Conservation (phyloP, 2,797 vertebrate species). For the Scarus forsteni region DNA sequence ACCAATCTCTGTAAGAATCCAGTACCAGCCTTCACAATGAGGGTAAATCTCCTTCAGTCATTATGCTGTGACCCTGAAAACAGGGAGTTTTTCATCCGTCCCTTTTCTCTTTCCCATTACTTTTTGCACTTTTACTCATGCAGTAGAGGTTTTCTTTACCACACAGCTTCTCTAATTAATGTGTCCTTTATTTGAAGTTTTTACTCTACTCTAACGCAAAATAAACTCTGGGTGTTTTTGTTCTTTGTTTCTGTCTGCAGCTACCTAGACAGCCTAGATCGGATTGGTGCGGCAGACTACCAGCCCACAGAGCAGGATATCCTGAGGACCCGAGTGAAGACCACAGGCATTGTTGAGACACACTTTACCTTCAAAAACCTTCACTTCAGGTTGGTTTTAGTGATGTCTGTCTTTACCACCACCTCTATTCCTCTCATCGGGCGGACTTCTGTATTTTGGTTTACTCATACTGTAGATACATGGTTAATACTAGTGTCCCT, state of each 20-base stretch:
- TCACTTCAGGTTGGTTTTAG: conserved; percentile 89
- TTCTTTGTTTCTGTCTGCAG: conserved; percentile 68
- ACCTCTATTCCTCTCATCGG: not conserved
- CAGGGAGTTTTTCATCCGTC: not conserved
- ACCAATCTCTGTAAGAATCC: not conserved
- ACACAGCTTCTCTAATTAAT: too few relatives aligned
- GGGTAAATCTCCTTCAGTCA: not conserved
- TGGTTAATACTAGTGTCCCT: too few relatives aligned
- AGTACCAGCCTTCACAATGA: not conserved
- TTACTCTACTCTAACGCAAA: not conserved
- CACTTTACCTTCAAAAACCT: conserved; percentile 99
- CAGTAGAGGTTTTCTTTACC: too few relatives aligned
- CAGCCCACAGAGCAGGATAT: conserved; percentile 98
- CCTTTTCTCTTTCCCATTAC: not conserved
- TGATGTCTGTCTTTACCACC: too few relatives aligned
- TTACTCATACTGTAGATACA: too few relatives aligned
- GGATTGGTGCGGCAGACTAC: conserved; percentile 93
- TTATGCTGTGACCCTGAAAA: too few relatives aligned
- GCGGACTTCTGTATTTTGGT: too few relatives aligned
- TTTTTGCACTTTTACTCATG: too few relatives aligned
- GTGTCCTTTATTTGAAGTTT: not conserved
- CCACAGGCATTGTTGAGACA: conserved; percentile 98
- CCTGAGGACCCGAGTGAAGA: conserved; percentile 97
- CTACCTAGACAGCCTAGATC: conserved; percentile 98
- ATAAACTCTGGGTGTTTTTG: conserved; percentile 12